phyloP scores from a whole-genome alignment of 2,113 vertebrate genomes.

The Hipposideros armiger region DNA sequence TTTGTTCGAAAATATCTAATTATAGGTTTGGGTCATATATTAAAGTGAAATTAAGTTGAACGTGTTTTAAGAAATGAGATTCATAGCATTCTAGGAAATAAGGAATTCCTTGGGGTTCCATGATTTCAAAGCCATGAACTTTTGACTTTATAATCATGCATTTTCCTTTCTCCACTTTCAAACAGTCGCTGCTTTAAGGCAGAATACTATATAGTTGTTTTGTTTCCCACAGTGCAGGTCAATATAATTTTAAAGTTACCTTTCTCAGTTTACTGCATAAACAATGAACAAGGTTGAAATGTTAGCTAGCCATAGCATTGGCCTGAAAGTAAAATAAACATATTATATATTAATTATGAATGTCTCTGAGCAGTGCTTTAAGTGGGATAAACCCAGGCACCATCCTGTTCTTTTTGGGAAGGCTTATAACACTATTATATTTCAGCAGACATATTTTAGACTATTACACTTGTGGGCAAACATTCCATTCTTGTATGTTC shows the following conservation, averaged over 20 bases:
- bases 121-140: neutral
- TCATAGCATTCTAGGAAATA: neutral
- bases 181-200: constrained; percentile 64
- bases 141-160: neutral
- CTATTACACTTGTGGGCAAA: neutral
- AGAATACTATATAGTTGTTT: constrained; percentile 47
- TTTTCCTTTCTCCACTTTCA: constrained; percentile 69
- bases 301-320: neutral
- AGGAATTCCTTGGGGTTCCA: neutral
- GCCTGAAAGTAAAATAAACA: neutral
- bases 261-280: neutral
- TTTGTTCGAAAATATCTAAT: neutral
- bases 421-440: neutral
- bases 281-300: neutral
- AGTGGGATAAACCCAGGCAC: neutral
- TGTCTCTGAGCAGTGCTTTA: neutral
- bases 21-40: neutral
- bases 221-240: constrained; percentile 69
- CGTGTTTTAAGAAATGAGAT: constrained; percentile 4
- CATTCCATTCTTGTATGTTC: neutral
- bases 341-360: neutral
- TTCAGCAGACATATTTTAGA: neutral
- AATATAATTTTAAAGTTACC: constrained; percentile 42
- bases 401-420: neutral
- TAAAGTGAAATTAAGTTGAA: constrained; percentile 28